These are phyloP conservation scores for Garrulus glandarius DNA, from an alignment of 2,797 vertebrate species.

Conservation along the genomic window DNA sequence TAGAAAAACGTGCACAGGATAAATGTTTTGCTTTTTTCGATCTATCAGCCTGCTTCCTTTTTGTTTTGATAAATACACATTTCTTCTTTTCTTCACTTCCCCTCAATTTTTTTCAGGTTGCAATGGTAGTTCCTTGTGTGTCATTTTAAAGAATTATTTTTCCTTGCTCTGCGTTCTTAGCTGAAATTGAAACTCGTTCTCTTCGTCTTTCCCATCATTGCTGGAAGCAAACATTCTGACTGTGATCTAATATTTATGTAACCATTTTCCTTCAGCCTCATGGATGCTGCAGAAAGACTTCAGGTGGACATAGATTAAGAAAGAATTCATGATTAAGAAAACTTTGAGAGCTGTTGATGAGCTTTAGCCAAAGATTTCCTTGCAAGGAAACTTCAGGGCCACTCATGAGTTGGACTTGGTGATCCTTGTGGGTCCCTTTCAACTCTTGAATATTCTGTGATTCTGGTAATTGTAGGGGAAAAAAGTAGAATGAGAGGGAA, in stretches of 20 bases:
- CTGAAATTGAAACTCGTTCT: background rate
- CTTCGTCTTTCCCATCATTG: background rate
- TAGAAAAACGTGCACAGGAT: background rate
- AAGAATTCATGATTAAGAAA: background rate
- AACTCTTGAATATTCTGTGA: background rate
- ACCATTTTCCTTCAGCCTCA: background rate
- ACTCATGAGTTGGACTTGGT: rapidly evolving
- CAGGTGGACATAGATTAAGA: background rate
- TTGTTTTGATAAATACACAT: background rate
- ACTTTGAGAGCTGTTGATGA: background rate
- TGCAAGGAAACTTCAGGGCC: background rate
- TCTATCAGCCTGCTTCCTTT: background rate
- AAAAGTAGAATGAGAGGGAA: background rate
- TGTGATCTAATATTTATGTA: background rate
- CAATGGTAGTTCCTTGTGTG: background rate
- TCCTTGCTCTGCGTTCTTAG: background rate
- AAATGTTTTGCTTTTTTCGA: background rate
- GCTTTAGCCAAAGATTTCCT: background rate
- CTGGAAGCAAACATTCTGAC: background rate
- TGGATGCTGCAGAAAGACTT: background rate
- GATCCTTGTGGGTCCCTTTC: background rate
- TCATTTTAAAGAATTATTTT: background rate
- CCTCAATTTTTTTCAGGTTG: background rate
- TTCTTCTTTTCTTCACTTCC: background rate
- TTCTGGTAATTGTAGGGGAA: rapidly evolving